Conservation (phyloP, 2,888 invertebrate genomes). For the Melanophora roralis region DNA sequence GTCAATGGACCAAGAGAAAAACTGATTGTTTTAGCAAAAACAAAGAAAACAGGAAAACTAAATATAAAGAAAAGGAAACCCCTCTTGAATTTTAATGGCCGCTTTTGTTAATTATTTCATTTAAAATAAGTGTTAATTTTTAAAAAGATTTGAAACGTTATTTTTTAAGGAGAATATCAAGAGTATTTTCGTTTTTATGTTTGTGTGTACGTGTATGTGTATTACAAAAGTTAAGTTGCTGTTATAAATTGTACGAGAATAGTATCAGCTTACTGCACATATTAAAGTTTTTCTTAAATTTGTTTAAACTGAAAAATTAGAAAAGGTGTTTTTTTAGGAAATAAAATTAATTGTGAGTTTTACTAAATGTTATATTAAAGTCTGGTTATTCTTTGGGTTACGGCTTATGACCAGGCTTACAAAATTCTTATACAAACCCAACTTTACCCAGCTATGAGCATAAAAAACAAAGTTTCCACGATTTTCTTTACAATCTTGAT, state of each 20-base stretch:
- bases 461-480: no score
- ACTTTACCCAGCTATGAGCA: no score
- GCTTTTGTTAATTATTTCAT: slow-evolving; percentile 48
- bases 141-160: slow-evolving; percentile 34
- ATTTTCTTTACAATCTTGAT: no score
- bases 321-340: no score
- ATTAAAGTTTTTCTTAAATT: no score
- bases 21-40: slow-evolving; percentile 49
- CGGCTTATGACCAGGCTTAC: no score
- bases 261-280: not conserved
- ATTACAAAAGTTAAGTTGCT: slow-evolving; percentile 11
- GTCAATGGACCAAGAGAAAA: slow-evolving; percentile 55
- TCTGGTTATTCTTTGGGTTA: no score
- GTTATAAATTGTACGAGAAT: slow-evolving; percentile 28
- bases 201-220: not conserved
- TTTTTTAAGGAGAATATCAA: not conserved
- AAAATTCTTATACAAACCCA: no score
- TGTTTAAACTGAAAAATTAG: no score
- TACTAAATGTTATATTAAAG: no score
- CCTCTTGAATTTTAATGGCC: slow-evolving; percentile 51
- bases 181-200: not conserved
- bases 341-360: no score
- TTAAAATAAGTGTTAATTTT: slow-evolving; percentile 47
- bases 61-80: slow-evolving; percentile 17
- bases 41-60: not conserved